These are phyloP conservation scores for Metellina segmentata DNA, from an alignment of 2,888 invertebrate species.

Conservation along the genomic window DNA sequence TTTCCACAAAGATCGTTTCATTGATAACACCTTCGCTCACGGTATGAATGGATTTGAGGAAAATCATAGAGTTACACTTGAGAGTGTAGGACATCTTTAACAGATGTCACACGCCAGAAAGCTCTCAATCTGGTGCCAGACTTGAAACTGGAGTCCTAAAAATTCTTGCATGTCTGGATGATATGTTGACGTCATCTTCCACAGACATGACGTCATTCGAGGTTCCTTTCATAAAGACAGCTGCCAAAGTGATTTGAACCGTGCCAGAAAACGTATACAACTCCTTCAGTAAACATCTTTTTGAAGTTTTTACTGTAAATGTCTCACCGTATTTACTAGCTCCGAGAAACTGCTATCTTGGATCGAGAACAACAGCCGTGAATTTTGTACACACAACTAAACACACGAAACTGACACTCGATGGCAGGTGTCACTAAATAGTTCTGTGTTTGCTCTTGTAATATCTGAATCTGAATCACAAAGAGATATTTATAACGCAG, in stretches of 20 bases:
- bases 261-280: slow-evolving; percentile 47
- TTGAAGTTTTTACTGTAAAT: background rate
- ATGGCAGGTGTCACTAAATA: no score
- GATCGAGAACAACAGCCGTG: no score
- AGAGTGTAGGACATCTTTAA: slow-evolving; percentile 18
- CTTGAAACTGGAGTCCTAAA: slow-evolving; percentile 47
- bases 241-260: slow-evolving; percentile 38
- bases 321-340: background rate
- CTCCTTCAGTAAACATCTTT: slow-evolving; percentile 32
- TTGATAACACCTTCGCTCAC: slow-evolving; percentile 3
- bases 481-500: no score
- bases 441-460: no score
- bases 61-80: slow-evolving; percentile 20
- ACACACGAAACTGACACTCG: no score
- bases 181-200: slow-evolving; percentile 19
- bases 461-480: no score
- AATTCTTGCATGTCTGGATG: slow-evolving; percentile 67
- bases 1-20: slow-evolving; percentile 6
- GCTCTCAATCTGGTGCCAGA: slow-evolving; percentile 24
- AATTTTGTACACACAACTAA: no score
- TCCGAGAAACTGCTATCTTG: background rate
- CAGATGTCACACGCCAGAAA: slow-evolving; percentile 45
- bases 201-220: slow-evolving; percentile 19
- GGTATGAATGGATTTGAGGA: slow-evolving; percentile 14
- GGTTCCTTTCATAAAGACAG: slow-evolving; percentile 56